Percentiles rank a stretch among this genome's conserved stretches.
These are phyloP conservation scores for Linepithema humile DNA, from an alignment of 1,140 invertebrate species.

Conservation along the genomic window DNA sequence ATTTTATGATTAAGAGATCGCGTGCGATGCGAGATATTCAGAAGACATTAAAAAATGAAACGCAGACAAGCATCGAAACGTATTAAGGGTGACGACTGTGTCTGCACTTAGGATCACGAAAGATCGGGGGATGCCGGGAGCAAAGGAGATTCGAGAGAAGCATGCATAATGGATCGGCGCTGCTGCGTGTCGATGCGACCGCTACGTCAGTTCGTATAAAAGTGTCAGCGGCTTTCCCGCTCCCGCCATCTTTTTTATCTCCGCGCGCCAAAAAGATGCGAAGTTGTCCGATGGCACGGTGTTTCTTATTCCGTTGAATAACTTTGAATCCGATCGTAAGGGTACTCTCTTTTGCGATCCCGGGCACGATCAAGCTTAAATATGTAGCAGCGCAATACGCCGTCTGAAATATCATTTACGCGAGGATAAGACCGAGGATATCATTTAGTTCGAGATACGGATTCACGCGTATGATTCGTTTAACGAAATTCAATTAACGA, in stretches of 20 bases:
- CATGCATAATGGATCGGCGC: slow-evolving; percentile 70
- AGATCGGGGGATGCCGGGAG: slow-evolving; percentile 38
- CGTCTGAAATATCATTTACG: not conserved
- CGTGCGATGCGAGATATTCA: not conserved
- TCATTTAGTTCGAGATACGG: not conserved
- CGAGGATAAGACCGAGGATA: not conserved
- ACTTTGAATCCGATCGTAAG: slow-evolving; percentile 62
- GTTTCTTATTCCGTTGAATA: slow-evolving; percentile 62
- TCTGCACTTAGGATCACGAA: slow-evolving; percentile 29
- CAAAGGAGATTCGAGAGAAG: slow-evolving; percentile 65
- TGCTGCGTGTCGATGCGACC: slow-evolving; percentile 70
- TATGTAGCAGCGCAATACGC: not conserved
- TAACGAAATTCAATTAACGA: slow-evolving; percentile 26
- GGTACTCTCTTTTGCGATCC: not conserved
- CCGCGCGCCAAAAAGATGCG: slow-evolving; percentile 58
- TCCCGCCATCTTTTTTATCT: slow-evolving; percentile 40
- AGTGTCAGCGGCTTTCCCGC: slow-evolving; percentile 63
- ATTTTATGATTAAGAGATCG: slow-evolving; percentile 29
- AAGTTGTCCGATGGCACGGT: slow-evolving; percentile 27
- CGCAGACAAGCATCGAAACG: slow-evolving; percentile 32
- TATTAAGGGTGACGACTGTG: slow-evolving; percentile 45
- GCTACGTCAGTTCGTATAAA: slow-evolving; percentile 65
- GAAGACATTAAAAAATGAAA: slow-evolving; percentile 36
- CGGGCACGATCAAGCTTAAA: slow-evolving; percentile 16
- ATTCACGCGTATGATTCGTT: not conserved